Percentiles rank a stretch among this genome's conserved stretches.
Conservation (phyloP, 2,113 vertebrate genomes). For the Gavialis gangeticus region DNA sequence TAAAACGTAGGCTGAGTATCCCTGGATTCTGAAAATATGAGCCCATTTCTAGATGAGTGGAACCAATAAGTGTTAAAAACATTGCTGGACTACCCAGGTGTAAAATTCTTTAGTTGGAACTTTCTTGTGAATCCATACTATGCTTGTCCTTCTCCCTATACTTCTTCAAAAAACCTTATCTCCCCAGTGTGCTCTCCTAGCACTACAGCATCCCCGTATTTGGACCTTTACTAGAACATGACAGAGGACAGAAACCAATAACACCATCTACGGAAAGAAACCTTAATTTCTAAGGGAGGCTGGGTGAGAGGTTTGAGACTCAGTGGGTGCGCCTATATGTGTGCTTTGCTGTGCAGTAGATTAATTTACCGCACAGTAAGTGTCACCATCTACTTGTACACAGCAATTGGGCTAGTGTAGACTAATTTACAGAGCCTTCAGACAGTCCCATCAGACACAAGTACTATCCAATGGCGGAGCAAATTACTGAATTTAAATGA, state of each 20-base stretch:
- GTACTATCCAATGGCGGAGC: no score
- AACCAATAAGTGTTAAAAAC: background rate
- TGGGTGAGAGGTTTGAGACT: background rate
- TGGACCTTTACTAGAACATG: background rate
- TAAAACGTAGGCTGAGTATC: rapidly evolving
- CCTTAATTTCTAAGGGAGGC: background rate
- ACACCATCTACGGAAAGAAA: background rate
- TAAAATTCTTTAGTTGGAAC: rapidly evolving
- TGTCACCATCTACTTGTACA: no score
- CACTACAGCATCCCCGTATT: background rate
- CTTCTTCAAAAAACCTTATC: background rate
- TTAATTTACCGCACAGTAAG: no score
- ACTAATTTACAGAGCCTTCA: no score
- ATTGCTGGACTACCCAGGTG: background rate
- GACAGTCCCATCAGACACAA: no score
- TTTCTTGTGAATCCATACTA: background rate
- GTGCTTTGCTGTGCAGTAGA: no score
- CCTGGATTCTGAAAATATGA: rapidly evolving
- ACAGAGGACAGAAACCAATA: background rate
- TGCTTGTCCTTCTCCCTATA: background rate
- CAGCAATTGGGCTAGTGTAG: no score
- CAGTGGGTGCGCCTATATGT: background rate
- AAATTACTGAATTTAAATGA: no score
- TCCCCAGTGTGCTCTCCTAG: background rate
- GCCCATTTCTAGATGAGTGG: background rate